phyloP scores from a whole-genome alignment of 1,140 invertebrate species.

The Pseudomyrmex sp. region DNA sequence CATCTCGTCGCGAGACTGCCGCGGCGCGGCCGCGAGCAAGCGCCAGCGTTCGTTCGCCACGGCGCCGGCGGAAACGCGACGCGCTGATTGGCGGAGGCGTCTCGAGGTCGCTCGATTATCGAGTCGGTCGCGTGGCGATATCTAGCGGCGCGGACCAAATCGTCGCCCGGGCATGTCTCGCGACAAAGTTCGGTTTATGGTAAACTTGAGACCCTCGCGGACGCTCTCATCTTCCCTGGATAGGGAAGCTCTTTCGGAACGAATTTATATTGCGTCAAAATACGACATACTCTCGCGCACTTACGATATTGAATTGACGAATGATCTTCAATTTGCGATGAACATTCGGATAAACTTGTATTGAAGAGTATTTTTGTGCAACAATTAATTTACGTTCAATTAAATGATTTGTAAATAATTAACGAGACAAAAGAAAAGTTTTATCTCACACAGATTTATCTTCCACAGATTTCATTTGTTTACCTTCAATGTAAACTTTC shows the following conservation, averaged over 20 bases:
- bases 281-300: too few relatives aligned
- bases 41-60: not conserved
- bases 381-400: not conserved
- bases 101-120: not conserved
- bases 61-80: conserved; percentile 13
- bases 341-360: not conserved
- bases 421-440: not conserved
- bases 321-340: not conserved
- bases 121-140: conserved; percentile 2
- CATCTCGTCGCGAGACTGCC: conserved; percentile 52
- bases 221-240: not conserved
- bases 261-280: too few relatives aligned
- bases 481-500: not conserved
- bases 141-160: not conserved
- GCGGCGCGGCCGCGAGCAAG: not conserved
- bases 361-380: too few relatives aligned
- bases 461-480: too few relatives aligned
- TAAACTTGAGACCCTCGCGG: not conserved
- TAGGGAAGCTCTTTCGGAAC: not conserved
- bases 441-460: not conserved
- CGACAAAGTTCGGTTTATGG: not conserved
- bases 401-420: not conserved
- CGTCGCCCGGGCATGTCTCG: too few relatives aligned
- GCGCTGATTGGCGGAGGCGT: conserved; percentile 13
- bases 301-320: not conserved